Base-by-base conservation (phyloP, 2,113 vertebrate genomes). In the Poicephalus gulielmi region DNA sequence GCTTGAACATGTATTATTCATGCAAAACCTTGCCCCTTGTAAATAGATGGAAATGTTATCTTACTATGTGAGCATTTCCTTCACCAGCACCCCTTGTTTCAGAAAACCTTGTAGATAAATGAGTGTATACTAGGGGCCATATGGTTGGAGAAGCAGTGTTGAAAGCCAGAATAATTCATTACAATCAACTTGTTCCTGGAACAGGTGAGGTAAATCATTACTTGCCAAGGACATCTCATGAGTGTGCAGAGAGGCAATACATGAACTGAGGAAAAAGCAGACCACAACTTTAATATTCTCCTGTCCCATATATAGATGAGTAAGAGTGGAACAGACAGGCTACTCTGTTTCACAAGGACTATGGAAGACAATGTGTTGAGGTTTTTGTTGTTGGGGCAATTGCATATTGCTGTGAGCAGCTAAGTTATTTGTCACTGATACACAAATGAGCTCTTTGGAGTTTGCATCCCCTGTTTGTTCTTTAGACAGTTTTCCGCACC, bases 101-200 rank as follows among this genome's bases (percentile, higher is more conserved):
- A 62, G 43, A 86, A 94, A 96, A 94, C 69, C 22, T 49, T 92
- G 83, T 49, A 71, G 88, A 75, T 94, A 91, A 96, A 83, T 93
- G 41, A 90, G 77, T 39, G 44, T 88, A 64, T 84, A 59, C 44
- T 71, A 76, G 81, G 77, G 90, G 68, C 74, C 85, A 57, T 88
- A 94, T 86, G 80, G 90, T 43, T 88, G 33, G 30, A 77, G 62
- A 68, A 92, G 47, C 60, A 35, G 31, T 49, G 59, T 85, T 74
- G 86, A 96, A 96, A 93, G 86, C 49, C 83, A 77, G 49, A 70
- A 67, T 81, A 62, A 92, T 96, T 97, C 93, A 95, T 96, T 96
- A 79, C 49, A 89, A 84, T 90, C 85, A 64, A 44, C 95, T 95
- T 96, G 88, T 92, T 92, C 67, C 74, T 79, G 94, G 64, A 95